Evolutionary conservation across 2,113 vertebrate species (phyloP).

Genomic region (Tamias sibiricus): DNA sequence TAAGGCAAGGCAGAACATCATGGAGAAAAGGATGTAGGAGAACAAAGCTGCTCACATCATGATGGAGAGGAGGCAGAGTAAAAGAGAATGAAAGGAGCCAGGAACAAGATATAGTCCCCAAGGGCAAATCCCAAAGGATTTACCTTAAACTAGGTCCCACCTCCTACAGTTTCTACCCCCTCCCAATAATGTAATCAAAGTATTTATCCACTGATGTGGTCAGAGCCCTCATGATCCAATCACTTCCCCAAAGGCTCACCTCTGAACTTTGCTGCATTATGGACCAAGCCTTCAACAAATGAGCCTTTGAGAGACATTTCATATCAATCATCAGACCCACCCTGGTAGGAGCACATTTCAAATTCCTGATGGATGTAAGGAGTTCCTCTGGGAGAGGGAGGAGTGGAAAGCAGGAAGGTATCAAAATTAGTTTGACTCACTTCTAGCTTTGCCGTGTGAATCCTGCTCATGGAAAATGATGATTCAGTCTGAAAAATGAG

Average conservation of each 20-base stretch:
- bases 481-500: background rate
- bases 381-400: background rate
- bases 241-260: background rate
- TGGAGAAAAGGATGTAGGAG: background rate
- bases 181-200: background rate
- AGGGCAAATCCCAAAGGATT: background rate
- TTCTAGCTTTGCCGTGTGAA: conserved; percentile 19
- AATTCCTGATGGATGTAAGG: background rate
- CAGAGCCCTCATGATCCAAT: background rate
- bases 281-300: background rate
- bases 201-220: background rate
- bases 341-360: background rate
- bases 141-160: background rate
- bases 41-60: background rate
- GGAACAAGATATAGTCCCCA: background rate
- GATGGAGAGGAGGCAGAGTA: background rate
- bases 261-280: background rate
- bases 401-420: background rate
- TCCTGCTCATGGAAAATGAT: background rate
- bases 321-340: background rate
- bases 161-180: background rate
- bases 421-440: background rate
- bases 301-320: background rate
- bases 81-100: background rate
- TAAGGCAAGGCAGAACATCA: background rate